Evolutionary conservation across 2,888 invertebrate genomes (phyloP).

Genomic region (Catocala nupta): DNA sequence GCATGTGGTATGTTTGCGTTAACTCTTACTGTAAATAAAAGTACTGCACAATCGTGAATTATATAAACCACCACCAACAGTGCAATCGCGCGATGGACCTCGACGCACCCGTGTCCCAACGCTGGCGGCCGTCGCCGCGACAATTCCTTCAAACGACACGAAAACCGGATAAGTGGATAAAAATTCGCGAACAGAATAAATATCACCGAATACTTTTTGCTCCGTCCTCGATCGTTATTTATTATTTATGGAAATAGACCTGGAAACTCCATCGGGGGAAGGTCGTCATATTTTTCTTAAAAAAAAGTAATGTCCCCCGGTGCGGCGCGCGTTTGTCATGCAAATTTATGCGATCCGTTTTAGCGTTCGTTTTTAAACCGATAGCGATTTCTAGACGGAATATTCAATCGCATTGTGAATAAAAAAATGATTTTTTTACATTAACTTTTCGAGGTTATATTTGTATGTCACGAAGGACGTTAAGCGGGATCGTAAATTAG

Average conservation of each 20-base stretch:
- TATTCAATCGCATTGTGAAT: slow-evolving; percentile 76
- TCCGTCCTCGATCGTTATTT: slow-evolving; percentile 83
- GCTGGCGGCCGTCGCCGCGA: slow-evolving; percentile 23
- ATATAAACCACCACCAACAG: no score
- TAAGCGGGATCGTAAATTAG: slow-evolving; percentile 63
- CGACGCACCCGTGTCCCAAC: not conserved
- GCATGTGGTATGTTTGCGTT: no score
- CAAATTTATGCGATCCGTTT: slow-evolving; percentile 85
- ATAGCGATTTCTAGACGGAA: slow-evolving; percentile 81
- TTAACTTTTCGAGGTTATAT: slow-evolving; percentile 65
- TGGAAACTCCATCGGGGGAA: slow-evolving; percentile 80
- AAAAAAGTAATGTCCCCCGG: slow-evolving; percentile 80
- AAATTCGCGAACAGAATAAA: slow-evolving; percentile 82
- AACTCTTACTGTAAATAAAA: no score
- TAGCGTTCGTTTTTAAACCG: slow-evolving; percentile 80
- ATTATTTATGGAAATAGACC: slow-evolving; percentile 87
- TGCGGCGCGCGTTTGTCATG: slow-evolving; percentile 81
- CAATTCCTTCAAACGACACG: slow-evolving; percentile 51
- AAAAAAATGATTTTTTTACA: slow-evolving; percentile 70
- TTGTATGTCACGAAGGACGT: slow-evolving; percentile 67
- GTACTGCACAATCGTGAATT: no score
- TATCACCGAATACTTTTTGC: slow-evolving; percentile 80
- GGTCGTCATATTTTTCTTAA: slow-evolving; percentile 86
- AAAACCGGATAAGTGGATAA: slow-evolving; percentile 80
- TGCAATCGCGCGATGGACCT: not conserved